Percentiles rank a stretch among this genome's conserved stretches.
Evolutionary conservation across 2,797 vertebrate species (phyloP).

Genomic region (Leptoclinus maculatus): DNA sequence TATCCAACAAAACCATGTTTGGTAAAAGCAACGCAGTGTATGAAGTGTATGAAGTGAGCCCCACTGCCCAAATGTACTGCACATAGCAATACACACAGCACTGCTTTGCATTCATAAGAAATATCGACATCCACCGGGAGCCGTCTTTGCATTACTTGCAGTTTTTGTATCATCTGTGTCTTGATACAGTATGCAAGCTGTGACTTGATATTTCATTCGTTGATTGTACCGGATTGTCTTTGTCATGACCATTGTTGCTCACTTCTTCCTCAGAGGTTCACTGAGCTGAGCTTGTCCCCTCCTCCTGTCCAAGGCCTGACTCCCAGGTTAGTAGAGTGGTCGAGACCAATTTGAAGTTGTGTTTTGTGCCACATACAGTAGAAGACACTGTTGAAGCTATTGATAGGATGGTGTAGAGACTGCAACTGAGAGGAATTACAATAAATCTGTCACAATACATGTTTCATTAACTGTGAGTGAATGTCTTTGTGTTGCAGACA

Average conservation of each 20-base stretch:
- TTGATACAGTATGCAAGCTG: neutral
- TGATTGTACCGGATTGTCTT: neutral
- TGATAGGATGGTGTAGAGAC: neutral
- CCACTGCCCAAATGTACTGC: neutral
- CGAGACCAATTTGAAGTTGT: neutral
- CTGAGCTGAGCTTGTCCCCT: constrained; percentile 89
- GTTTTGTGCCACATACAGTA: neutral
- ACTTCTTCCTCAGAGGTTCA: constrained; percentile 86
- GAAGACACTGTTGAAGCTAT: too few species aligned
- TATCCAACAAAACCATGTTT: constrained; percentile 10
- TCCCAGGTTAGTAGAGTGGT: constrained; percentile 85
- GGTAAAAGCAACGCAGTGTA: constrained; percentile 7
- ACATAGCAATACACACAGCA: neutral
- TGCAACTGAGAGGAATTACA: neutral
- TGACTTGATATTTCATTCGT: neutral
- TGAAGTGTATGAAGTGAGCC: neutral
- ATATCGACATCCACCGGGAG: neutral
- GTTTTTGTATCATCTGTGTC: neutral
- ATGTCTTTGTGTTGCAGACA: constrained; percentile 78
- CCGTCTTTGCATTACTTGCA: neutral
- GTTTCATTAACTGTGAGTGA: neutral
- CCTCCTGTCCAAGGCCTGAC: constrained; percentile 85
- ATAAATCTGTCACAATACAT: neutral
- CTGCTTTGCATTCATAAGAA: neutral
- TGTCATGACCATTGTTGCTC: neutral